These are phyloP conservation scores for Sipha flava DNA, from an alignment of 1,140 invertebrate species.

Conservation along the genomic window DNA sequence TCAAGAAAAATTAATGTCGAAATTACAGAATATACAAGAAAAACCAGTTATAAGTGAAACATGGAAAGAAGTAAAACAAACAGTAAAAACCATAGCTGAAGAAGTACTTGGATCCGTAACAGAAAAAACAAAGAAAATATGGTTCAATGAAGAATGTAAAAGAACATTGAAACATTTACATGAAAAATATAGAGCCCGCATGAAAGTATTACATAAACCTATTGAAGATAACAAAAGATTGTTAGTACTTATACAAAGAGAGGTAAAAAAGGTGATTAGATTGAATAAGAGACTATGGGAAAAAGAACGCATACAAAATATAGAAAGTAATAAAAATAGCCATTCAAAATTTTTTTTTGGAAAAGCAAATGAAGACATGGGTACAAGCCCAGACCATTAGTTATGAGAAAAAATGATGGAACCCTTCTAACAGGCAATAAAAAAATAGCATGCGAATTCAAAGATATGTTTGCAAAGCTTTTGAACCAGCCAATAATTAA, in stretches of 20 bases:
- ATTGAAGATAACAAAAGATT: background rate
- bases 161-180: background rate
- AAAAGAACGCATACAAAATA: no score
- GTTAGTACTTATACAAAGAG: background rate
- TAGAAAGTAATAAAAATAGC: background rate
- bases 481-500: background rate
- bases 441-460: background rate
- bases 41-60: background rate
- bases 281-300: no score
- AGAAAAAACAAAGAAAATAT: slow-evolving; percentile 24
- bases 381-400: background rate
- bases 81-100: background rate
- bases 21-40: no score
- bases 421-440: background rate
- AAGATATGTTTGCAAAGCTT: background rate
- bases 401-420: background rate
- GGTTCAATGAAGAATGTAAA: slow-evolving; percentile 35
- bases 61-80: background rate
- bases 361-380: background rate
- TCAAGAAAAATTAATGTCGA: no score
- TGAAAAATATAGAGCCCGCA: background rate
- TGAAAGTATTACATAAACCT: background rate
- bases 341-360: background rate
- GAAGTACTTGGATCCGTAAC: background rate
- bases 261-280: background rate